Base-by-base conservation (phyloP, 1,140 invertebrate genomes). In the Oscheius sp. region DNA sequence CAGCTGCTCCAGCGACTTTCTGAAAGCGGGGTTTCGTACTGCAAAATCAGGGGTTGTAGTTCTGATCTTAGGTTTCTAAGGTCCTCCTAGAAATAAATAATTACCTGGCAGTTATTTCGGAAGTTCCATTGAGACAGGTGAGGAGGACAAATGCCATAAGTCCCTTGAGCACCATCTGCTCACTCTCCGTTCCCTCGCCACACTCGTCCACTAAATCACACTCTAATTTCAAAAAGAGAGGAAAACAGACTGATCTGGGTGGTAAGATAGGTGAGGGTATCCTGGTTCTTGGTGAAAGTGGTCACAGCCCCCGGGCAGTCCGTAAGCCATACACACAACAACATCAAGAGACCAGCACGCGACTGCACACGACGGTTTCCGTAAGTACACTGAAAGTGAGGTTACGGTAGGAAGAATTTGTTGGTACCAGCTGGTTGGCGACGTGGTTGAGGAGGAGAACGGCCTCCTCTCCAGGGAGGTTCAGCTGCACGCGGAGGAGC, bases 111-210 rank as follows among this genome's bases (percentile, higher is more conserved):
- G 38, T 35, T 28, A 29, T 46, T 3, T 64, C 61, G 26, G 45
- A 32, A 1, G 38, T 49, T 18, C 58, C 58, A 7, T 71, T 45
- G 10, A 71, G 31, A 38, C 58, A 62, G 2, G 98, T 88, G 1
- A 93, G 95, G 78, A 99, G 90, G 3, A 97, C 87, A 84, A 98
- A 94, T 1, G 96, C 93, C 85, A 93, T 94, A 68, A 98, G 87
- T 58, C 94, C 94, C 85, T 93, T 90, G 20, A 96, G 87, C 52
- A 97, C 93, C 80, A 91, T 90, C 74, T 86, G 93, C 84, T 95
- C 93, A 72, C 91, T 90, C 65, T 88, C 87, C 31, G 85, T 82
- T 18, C 86, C 80, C 26, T 88, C 73, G 84, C 78, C 82, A 79
- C 80, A 66, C 79, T 85, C 52, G 78, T 87, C 71, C 79, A 78